Percentiles rank a stretch among this genome's conserved stretches.
phyloP scores from a whole-genome alignment of 2,888 invertebrate species.

The Lagria hirta region DNA sequence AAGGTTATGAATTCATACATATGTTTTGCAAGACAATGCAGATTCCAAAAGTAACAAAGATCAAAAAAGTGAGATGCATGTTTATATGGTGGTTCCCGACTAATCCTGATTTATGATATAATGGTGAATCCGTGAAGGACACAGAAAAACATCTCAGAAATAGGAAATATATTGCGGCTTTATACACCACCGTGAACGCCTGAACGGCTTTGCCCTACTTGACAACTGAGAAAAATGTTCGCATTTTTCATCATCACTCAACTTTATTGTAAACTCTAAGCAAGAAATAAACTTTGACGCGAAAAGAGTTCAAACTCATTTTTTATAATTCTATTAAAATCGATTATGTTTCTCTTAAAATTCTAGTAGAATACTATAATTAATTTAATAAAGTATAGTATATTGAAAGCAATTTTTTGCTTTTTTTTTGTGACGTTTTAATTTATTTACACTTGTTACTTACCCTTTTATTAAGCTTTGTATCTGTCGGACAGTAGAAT shows the following conservation, averaged over 20 bases:
- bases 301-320: slow-evolving; percentile 27
- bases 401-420: too few relatives aligned
- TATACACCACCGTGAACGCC: slow-evolving; percentile 41
- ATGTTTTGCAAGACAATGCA: too few relatives aligned
- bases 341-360: too few relatives aligned
- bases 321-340: too few relatives aligned
- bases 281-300: slow-evolving; percentile 39
- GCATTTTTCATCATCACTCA: slow-evolving; percentile 48
- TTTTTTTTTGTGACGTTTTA: slow-evolving; percentile 44
- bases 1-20: too few relatives aligned
- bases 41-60: too few relatives aligned
- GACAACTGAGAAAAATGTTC: slow-evolving; percentile 46
- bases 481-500: slow-evolving; percentile 47
- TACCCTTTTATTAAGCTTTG: slow-evolving; percentile 50
- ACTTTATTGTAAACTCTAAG: slow-evolving; percentile 46
- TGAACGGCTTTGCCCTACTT: slow-evolving; percentile 43
- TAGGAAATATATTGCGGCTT: slow-evolving; percentile 46
- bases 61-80: slow-evolving; percentile 32
- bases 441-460: slow-evolving; percentile 47
- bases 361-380: too few relatives aligned
- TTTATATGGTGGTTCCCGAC: slow-evolving; percentile 41
- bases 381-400: too few relatives aligned
- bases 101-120: slow-evolving; percentile 49
- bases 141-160: slow-evolving; percentile 44
- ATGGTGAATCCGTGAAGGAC: slow-evolving; percentile 44